A percentile compares a stretch with the other conserved stretches of the same genome.
Evolutionary conservation across 23 tunicate genomes (phyloP).

Genomic region (Halocynthia aurantium): DNA sequence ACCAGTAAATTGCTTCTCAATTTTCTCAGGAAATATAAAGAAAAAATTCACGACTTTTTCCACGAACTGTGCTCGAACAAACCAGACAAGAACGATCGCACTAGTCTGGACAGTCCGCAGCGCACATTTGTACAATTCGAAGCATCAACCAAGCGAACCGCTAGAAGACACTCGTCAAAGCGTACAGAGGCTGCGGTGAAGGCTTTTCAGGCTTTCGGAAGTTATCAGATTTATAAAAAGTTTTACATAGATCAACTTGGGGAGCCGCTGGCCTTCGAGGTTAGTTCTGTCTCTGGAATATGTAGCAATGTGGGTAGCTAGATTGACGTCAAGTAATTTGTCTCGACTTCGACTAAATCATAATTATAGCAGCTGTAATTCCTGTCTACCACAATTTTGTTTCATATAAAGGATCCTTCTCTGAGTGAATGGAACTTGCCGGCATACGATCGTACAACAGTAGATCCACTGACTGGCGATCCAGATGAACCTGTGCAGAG

Average conservation of each 20-base stretch:
- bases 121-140: slow-evolving; percentile 17
- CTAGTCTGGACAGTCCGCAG: neutral
- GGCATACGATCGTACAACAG: neutral
- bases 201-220: slow-evolving; percentile 19
- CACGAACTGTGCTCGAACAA: neutral
- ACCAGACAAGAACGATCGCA: neutral
- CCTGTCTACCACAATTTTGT: neutral
- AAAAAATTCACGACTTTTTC: slow-evolving; percentile 51
- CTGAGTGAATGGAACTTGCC: slow-evolving; percentile 1
- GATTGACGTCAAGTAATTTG: slow-evolving; percentile 9
- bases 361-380: neutral
- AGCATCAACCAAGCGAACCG: neutral
- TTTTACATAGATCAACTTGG: slow-evolving; percentile 85
- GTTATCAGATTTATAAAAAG: slow-evolving; percentile 7
- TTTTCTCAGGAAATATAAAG: slow-evolving; percentile 29
- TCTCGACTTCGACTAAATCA: neutral
- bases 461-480: slow-evolving; percentile 7
- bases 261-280: slow-evolving; percentile 34
- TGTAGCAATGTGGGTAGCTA: no score
- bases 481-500: slow-evolving; percentile 3
- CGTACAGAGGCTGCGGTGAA: slow-evolving; percentile 14
- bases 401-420: neutral
- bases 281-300: neutral
- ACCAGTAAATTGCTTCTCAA: neutral
- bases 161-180: neutral